A percentile compares a stretch with the other conserved stretches of the same genome.
These are phyloP conservation scores for Drosophila teissieri DNA, from an alignment of 1,140 invertebrate genomes.

Conservation along the genomic window DNA sequence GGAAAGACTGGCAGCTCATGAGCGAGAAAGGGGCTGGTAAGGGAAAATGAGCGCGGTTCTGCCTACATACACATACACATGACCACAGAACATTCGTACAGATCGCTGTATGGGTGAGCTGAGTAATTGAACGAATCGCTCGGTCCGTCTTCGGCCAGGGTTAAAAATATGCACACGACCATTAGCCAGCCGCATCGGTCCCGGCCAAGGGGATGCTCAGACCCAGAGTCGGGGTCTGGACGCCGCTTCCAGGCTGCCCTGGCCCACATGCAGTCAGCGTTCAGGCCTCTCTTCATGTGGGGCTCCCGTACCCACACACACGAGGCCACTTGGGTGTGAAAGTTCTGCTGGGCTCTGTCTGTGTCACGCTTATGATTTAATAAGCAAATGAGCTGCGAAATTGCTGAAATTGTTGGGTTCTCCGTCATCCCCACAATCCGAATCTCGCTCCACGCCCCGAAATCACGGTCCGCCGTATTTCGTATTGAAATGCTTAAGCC, in stretches of 20 bases:
- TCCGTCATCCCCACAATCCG: conserved; percentile 5
- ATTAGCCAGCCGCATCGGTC: conserved; percentile 9
- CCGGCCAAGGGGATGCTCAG: conserved; percentile 51
- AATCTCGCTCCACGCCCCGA: conserved; percentile 46
- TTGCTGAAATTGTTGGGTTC: conserved; percentile 68
- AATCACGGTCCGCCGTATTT: conserved; percentile 21
- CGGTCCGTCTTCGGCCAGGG: conserved; percentile 50
- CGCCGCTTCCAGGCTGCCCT: conserved; percentile 1
- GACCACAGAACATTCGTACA: neutral
- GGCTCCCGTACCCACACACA: conserved; percentile 8
- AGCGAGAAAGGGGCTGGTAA: conserved; percentile 13
- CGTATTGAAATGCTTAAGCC: conserved; percentile 28
- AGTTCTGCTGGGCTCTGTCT: conserved; percentile 18
- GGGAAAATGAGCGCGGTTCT: conserved; percentile 10
- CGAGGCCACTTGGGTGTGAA: conserved; percentile 10
- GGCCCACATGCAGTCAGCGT: neutral
- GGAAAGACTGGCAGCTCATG: conserved; percentile 57
- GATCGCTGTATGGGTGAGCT: conserved; percentile 35
- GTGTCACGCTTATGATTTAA: conserved; percentile 80
- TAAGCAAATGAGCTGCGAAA: conserved; percentile 82
- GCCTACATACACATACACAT: neutral
- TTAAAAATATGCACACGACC: conserved; percentile 68
- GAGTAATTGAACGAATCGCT: conserved; percentile 54
- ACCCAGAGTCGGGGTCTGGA: conserved; percentile 4
- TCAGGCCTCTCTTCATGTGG: conserved; percentile 13